phyloP scores from a whole-genome alignment of 1,140 invertebrate genomes.

The Panulirus ornatus region DNA sequence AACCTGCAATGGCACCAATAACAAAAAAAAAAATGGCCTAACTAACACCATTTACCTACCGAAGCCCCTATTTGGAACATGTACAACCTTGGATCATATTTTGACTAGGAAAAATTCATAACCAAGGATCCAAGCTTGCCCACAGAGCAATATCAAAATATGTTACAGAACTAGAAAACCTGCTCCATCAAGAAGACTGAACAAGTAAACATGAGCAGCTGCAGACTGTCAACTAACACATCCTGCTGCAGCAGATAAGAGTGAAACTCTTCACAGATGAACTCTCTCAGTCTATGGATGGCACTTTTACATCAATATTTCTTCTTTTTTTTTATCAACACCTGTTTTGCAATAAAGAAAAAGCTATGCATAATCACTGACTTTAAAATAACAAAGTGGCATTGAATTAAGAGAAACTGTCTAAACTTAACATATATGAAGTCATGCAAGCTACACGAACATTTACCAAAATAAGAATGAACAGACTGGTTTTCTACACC shows the following conservation, averaged over 20 bases:
- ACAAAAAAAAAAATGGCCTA: conserved; percentile 39
- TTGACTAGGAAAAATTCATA: conserved; percentile 66
- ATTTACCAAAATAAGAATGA: too few relatives aligned
- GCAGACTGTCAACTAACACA: not conserved
- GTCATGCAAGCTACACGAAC: not conserved
- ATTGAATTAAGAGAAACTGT: conserved; percentile 4
- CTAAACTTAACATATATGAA: not conserved
- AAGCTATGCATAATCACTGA: not conserved
- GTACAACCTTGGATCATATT: conserved; percentile 54
- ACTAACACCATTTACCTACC: conserved; percentile 31
- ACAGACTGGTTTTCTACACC: too few relatives aligned
- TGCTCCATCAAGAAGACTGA: not conserved
- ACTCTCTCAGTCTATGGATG: conserved; percentile 6
- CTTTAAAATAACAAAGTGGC: not conserved
- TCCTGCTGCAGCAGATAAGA: not conserved
- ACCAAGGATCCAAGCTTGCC: conserved; percentile 56
- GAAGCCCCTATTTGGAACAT: conserved; percentile 41
- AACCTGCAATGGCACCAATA: conserved; percentile 68
- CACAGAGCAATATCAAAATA: conserved; percentile 26
- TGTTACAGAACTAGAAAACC: conserved; percentile 24
- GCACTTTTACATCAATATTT: not conserved
- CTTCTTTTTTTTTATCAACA: not conserved
- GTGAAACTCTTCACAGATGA: not conserved
- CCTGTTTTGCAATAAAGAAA: not conserved
- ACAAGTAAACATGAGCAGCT: conserved; percentile 8